phyloP scores from a whole-genome alignment of 2,113 vertebrate species.

The Platichthys stellatus region DNA sequence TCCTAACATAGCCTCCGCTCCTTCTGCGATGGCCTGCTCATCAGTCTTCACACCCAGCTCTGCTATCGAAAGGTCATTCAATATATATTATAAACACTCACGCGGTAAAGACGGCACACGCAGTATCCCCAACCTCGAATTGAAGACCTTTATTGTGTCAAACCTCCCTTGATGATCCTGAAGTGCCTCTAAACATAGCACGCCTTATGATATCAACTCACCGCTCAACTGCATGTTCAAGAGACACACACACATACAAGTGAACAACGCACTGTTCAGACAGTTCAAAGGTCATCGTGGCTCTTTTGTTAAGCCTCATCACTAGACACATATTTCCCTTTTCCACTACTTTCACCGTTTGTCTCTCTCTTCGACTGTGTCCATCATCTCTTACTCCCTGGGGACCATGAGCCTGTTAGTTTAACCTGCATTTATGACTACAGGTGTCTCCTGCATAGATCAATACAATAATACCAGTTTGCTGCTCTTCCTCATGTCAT shows the following conservation, averaged over 20 bases:
- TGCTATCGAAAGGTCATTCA: conserved; percentile 46
- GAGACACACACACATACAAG: conserved; percentile 7
- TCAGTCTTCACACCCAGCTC: conserved; percentile 29
- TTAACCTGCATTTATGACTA: conserved; percentile 37
- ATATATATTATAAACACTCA: background rate
- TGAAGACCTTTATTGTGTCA: conserved; percentile 40
- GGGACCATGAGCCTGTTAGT: conserved; percentile 16
- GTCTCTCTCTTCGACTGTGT: conserved; percentile 13
- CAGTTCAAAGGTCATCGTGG: background rate
- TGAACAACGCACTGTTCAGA: background rate
- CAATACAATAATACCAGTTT: conserved; percentile 46
- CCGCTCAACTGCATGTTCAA: conserved; percentile 38
- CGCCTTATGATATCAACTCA: conserved; percentile 49
- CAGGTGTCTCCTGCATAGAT: background rate
- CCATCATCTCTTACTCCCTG: background rate
- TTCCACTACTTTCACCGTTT: too few species aligned
- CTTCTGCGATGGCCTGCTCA: conserved; percentile 35
- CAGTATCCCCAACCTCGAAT: conserved; percentile 9
- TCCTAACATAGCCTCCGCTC: conserved; percentile 55
- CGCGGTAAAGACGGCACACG: background rate
- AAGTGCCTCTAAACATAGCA: conserved; percentile 54
- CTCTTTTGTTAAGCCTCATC: background rate
- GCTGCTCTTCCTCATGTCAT: conserved; percentile 36
- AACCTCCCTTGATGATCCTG: conserved; percentile 41
- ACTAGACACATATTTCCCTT: conserved; percentile 5